Evolutionary conservation across 2,888 invertebrate genomes (phyloP).

Genomic region (Cryptocheilus praepositus): DNA sequence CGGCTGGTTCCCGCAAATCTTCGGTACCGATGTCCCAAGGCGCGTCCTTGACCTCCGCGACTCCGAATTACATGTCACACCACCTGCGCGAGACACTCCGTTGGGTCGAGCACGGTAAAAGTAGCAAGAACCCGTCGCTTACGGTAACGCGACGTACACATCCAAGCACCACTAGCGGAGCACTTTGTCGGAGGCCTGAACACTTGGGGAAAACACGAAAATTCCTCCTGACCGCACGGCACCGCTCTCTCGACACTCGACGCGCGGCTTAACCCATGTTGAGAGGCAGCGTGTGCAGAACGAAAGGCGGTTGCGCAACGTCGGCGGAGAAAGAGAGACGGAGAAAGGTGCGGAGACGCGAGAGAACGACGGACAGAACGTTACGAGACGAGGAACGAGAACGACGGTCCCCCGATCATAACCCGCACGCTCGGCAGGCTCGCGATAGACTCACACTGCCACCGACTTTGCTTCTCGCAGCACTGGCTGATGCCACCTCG

Average conservation of each 20-base stretch:
- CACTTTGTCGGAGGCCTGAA: no score
- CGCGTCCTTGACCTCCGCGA: background rate
- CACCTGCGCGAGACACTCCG: no score
- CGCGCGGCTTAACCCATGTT: constrained; percentile 45
- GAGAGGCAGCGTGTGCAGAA: background rate
- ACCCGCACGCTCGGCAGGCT: constrained; percentile 41
- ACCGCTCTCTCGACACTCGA: background rate
- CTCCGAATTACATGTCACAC: no score
- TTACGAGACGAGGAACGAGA: constrained; percentile 9
- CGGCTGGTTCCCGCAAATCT: background rate
- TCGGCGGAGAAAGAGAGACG: no score
- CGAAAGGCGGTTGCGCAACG: background rate
- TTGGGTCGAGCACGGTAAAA: no score
- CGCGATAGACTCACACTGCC: constrained; percentile 46
- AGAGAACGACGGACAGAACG: constrained; percentile 2
- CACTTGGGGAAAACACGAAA: background rate
- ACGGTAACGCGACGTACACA: no score
- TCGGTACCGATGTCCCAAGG: background rate
- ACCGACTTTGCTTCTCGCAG: constrained; percentile 12
- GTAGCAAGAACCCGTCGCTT: no score
- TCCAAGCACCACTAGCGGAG: background rate
- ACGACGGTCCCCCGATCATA: constrained; percentile 23
- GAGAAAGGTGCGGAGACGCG: constrained; percentile 9
- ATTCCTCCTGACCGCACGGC: constrained; percentile 2
- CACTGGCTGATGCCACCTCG: constrained; percentile 16